Conservation (phyloP, 2,888 invertebrate species). For the Teleiodes luculella region DNA sequence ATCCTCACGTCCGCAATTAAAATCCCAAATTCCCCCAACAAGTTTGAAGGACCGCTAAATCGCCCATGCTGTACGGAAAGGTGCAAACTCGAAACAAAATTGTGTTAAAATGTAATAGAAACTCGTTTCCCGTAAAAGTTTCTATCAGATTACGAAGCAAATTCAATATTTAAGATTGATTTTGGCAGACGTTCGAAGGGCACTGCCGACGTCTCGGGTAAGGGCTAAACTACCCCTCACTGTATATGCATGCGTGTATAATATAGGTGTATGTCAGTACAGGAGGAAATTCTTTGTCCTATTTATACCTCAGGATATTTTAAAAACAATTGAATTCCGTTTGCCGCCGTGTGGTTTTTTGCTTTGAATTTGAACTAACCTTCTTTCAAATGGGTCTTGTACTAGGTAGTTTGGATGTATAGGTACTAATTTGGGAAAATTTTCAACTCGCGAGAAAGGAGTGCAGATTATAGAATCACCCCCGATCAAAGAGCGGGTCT, state of each 20-base stretch:
- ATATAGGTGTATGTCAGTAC: neutral
- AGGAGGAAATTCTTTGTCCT: neutral
- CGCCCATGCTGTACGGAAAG: slow-evolving; percentile 43
- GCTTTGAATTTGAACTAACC: no score
- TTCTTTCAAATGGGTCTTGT: no score
- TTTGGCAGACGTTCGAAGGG: slow-evolving; percentile 70
- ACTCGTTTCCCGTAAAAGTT: slow-evolving; percentile 75
- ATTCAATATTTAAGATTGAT: slow-evolving; percentile 79
- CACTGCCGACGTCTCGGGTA: slow-evolving; percentile 38
- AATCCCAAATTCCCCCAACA: slow-evolving; percentile 53
- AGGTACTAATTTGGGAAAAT: no score
- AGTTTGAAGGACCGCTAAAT: slow-evolving; percentile 50
- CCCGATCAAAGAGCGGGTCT: no score
- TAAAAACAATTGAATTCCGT: no score
- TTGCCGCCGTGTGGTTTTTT: no score
- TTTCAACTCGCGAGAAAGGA: no score
- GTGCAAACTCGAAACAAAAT: slow-evolving; percentile 74
- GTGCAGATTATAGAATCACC: no score
- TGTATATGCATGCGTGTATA: neutral
- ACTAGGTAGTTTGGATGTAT: no score
- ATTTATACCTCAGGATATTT: neutral
- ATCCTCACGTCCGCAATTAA: slow-evolving; percentile 56
- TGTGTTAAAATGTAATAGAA: slow-evolving; percentile 76
- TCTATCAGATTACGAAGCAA: slow-evolving; percentile 73
- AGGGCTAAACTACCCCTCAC: slow-evolving; percentile 24